Conservation (phyloP, 2,888 invertebrate species). For the Heliconius charithonia region DNA sequence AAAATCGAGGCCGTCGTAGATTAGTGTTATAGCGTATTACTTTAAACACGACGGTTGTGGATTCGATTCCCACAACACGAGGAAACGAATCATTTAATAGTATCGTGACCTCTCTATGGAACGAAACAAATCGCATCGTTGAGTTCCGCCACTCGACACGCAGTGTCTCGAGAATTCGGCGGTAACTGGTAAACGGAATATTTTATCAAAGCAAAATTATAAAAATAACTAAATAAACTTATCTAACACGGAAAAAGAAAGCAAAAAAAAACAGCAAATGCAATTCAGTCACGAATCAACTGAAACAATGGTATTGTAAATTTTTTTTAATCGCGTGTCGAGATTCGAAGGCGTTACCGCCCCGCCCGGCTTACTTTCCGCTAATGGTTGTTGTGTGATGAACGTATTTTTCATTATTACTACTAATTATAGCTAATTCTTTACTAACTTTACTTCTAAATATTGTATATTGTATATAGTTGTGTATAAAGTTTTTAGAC, state of each 20-base stretch:
- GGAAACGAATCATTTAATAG: not conserved
- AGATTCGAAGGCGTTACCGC: constrained; percentile 52
- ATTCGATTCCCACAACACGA: too few species aligned
- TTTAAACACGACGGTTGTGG: too few species aligned
- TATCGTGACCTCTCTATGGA: not conserved
- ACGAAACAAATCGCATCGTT: not conserved
- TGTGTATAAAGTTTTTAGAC: not conserved
- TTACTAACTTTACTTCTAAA: not conserved
- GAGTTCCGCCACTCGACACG: not conserved
- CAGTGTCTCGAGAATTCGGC: not conserved
- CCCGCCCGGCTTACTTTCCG: constrained; percentile 45
- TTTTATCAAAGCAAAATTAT: too few species aligned
- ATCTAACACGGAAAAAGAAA: constrained; percentile 3
- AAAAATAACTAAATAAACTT: not conserved
- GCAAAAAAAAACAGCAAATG: not conserved
- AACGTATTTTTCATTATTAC: constrained; percentile 4
- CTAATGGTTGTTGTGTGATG: constrained; percentile 32
- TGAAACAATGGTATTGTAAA: constrained; percentile 34
- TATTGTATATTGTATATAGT: not conserved
- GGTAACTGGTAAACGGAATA: not conserved
- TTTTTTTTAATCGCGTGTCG: constrained; percentile 45
- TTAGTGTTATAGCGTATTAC: too few species aligned
- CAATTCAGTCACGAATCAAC: constrained; percentile 37
- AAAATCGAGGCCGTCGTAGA: too few species aligned
- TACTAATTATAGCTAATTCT: constrained; percentile 1